phyloP scores from a whole-genome alignment of 2,888 invertebrate species.

The Sisyra nigra region DNA sequence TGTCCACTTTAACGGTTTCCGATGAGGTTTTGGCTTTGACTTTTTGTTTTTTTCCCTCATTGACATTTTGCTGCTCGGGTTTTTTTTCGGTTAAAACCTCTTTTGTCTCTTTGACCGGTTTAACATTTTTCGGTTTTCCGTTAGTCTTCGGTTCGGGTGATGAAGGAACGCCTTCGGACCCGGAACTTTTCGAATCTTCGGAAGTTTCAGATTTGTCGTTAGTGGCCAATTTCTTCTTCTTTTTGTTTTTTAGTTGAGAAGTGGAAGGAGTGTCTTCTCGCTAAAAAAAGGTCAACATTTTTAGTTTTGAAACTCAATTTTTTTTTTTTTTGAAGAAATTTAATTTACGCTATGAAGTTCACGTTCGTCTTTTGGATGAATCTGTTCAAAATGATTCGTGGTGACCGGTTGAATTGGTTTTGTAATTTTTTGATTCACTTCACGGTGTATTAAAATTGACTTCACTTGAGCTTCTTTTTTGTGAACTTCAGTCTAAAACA shows the following conservation, averaged over 20 bases:
- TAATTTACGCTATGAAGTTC: slow-evolving; percentile 34
- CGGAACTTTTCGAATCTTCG: too few species aligned
- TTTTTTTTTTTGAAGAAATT: too few species aligned
- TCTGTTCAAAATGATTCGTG: slow-evolving; percentile 60
- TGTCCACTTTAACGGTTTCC: too few species aligned
- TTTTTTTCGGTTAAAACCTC: neutral
- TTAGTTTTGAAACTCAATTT: neutral
- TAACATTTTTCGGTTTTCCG: neutral
- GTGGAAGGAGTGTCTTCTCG: neutral
- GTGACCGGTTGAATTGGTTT: slow-evolving; percentile 18
- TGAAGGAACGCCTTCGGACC: too few species aligned
- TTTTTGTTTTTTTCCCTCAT: too few species aligned
- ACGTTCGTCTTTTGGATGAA: slow-evolving; percentile 67
- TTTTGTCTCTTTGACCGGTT: neutral
- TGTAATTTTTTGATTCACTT: slow-evolving; percentile 26
- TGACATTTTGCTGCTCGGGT: neutral
- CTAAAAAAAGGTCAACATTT: neutral
- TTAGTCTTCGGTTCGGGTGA: neutral
- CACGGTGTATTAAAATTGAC: slow-evolving; percentile 53
- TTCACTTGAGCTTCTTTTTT: slow-evolving; percentile 19
- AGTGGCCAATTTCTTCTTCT: neutral
- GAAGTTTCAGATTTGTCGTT: neutral
- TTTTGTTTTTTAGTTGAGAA: slow-evolving; percentile 3
- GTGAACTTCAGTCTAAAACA: too few species aligned
- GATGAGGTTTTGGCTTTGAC: too few species aligned